phyloP scores from a whole-genome alignment of 2,113 vertebrate species.

The Hystrix brachyura region DNA sequence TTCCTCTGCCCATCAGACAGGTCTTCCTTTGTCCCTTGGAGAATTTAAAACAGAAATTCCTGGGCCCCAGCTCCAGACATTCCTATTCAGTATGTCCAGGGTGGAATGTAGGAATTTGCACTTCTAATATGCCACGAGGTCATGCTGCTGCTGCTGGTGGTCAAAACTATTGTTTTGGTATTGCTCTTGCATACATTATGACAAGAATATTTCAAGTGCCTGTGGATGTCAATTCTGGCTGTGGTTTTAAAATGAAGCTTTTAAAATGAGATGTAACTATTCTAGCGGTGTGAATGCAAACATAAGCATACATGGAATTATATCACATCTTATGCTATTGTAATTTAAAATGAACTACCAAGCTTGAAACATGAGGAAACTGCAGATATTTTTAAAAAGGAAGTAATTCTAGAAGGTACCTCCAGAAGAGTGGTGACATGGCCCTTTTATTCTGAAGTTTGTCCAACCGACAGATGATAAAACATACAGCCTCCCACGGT shows the following conservation, averaged over 20 bases:
- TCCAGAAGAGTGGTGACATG: neutral
- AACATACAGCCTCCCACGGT: neutral
- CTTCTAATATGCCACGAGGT: neutral
- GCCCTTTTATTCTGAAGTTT: neutral
- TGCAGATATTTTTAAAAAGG: neutral
- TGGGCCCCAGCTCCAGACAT: neutral
- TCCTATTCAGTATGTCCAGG: neutral
- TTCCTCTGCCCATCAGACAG: neutral
- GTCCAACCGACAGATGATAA: neutral
- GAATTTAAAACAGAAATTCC: constrained; percentile 30
- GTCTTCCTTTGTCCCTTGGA: neutral
- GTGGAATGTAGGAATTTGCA: neutral
- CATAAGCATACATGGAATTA: neutral
- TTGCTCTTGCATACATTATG: neutral
- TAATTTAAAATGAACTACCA: constrained; percentile 12
- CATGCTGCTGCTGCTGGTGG: neutral
- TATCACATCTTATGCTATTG: neutral
- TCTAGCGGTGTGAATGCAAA: constrained; percentile 9
- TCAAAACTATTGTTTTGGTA: neutral
- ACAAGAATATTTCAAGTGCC: neutral
- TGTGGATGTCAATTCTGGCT: neutral
- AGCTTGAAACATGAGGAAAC: neutral
- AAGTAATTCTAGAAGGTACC: neutral
- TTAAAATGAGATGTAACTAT: neutral
- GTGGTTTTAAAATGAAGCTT: neutral